These are phyloP conservation scores for Pitangus sulphuratus DNA, from an alignment of 2,797 vertebrate genomes.

Conservation along the genomic window DNA sequence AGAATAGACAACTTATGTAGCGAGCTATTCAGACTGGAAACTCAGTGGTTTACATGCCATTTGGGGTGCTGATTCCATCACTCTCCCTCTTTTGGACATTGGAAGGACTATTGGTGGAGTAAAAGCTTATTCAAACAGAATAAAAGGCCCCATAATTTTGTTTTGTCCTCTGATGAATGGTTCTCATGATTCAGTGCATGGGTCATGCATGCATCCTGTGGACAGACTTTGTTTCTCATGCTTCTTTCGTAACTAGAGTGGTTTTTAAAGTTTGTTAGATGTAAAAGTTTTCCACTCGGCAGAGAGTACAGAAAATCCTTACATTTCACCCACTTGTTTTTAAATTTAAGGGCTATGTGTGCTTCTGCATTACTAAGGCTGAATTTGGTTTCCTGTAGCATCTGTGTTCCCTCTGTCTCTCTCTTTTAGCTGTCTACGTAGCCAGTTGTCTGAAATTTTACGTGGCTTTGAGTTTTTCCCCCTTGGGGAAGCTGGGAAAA, in stretches of 20 bases:
- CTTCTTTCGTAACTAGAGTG: neutral
- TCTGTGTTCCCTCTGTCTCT: neutral
- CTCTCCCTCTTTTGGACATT: neutral
- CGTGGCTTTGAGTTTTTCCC: neutral
- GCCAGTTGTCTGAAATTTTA: constrained; percentile 25
- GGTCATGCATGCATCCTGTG: neutral
- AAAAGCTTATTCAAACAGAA: neutral
- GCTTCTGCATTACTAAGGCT: neutral
- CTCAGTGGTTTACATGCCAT: neutral
- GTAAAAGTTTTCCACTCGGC: neutral
- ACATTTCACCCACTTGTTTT: neutral
- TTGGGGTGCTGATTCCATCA: neutral
- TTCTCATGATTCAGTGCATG: neutral
- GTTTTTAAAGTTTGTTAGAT: neutral
- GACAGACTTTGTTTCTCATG: neutral
- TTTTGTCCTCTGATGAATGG: neutral
- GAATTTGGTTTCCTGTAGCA: neutral
- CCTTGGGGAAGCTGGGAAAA: neutral
- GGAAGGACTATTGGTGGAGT: neutral
- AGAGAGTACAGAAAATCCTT: neutral
- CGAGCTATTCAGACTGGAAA: constrained; percentile 7
- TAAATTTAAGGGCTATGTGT: neutral
- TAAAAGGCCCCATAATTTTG: neutral
- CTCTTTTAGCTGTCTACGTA: neutral
- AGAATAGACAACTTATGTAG: neutral